Percentiles rank a stretch among this genome's conserved stretches.
These are phyloP conservation scores for Miichthys miiuy DNA, from an alignment of 2,797 vertebrate species.

Conservation along the genomic window DNA sequence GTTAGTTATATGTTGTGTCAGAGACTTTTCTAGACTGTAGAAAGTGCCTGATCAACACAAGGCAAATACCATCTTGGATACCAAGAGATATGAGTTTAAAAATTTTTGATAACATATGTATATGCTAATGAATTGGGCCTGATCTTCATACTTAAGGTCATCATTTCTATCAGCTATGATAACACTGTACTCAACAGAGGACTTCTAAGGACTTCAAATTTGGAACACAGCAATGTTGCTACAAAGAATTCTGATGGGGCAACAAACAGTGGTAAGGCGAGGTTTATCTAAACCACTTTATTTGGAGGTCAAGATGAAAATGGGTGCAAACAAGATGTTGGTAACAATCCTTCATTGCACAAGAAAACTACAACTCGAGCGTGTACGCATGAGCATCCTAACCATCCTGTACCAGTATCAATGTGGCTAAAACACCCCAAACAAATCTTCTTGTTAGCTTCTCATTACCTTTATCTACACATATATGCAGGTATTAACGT, in stretches of 20 bases:
- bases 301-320: background rate
- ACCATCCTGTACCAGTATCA: background rate
- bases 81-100: background rate
- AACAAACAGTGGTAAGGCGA: background rate
- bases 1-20: background rate
- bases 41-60: background rate
- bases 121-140: too few species aligned
- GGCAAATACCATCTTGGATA: background rate
- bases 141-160: background rate
- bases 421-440: background rate
- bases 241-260: background rate
- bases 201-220: background rate
- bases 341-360: background rate
- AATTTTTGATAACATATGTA: too few species aligned
- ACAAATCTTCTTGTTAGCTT: background rate
- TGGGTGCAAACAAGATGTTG: background rate
- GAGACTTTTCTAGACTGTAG: conserved; percentile 9
- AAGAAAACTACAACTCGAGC: too few species aligned
- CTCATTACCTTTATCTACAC: background rate
- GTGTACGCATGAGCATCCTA: too few species aligned
- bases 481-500: background rate
- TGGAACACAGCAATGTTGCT: background rate
- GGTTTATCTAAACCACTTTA: background rate
- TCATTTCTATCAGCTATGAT: background rate
- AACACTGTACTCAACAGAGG: background rate